Base-by-base conservation (phyloP, 2,888 invertebrate genomes). In the Acleris holmiana region DNA sequence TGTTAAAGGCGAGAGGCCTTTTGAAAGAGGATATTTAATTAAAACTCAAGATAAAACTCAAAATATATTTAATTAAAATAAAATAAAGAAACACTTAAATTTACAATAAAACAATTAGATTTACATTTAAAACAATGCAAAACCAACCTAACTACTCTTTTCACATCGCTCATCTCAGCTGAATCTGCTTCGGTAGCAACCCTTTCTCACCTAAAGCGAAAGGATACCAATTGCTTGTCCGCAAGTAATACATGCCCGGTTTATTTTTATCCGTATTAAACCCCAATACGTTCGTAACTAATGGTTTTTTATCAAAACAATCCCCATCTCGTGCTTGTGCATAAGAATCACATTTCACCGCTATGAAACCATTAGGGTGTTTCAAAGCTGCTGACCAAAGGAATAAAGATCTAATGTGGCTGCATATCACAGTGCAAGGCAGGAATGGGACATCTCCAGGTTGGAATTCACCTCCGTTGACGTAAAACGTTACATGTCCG, bases 201-300 rank as follows among this genome's bases (percentile, higher is more conserved):
- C 89, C 89, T 21, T 82, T 83, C n/a, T 80, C 69, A 0, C 85
- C 88, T 61, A 89, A 71, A 69, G 71, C 84, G 67, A 83, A 90
- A 0, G 90, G 90, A 40, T 73, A 86, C 47, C 69, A 73, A 58
- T 82, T 78, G 2, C 68, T 64, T 0, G 86, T 84, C 0, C 80
- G 73, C 51, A 86, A 67, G 69, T 71, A 86, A 60, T 77, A 85
- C 4, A 84, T 75, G 0, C 85, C 85, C 10, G 75, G 59, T 57
- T 68, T 75, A 58, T 55, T 76, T n/a, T 47, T 75, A 67, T 85
- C 73, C 0, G 75, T 75, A 17, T 76, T 75, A 2, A 71, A 40
- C 0, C 84, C 85, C 7, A 84, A 4, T 0, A 79, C 8, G 40
- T 86, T 85, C 0, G 83, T 85, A 0, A 78, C 69, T 18, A 65